phyloP scores from a whole-genome alignment of 2,888 invertebrate species.

The Cenopis cana region DNA sequence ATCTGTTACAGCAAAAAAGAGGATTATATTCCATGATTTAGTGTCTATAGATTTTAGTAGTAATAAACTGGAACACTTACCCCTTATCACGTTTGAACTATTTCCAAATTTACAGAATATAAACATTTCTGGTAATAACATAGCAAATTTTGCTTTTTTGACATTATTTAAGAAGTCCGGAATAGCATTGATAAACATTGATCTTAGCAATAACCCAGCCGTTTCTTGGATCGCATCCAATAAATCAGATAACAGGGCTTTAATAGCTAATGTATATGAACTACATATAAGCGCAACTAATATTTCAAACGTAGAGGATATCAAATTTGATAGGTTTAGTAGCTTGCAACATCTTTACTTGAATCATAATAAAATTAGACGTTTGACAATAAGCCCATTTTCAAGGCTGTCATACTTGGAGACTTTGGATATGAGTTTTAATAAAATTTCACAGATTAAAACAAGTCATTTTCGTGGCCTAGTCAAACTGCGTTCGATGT shows the following conservation, averaged over 20 bases:
- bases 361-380: slow-evolving; percentile 90
- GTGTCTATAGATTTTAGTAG: slow-evolving; percentile 73
- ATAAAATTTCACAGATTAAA: slow-evolving; percentile 92
- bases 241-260: slow-evolving; percentile 66
- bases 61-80: slow-evolving; percentile 70
- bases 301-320: slow-evolving; percentile 83
- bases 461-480: slow-evolving; percentile 93
- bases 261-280: slow-evolving; percentile 75
- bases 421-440: slow-evolving; percentile 92
- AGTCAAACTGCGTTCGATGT: slow-evolving; percentile 89
- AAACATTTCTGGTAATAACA: slow-evolving; percentile 75
- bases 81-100: slow-evolving; percentile 68
- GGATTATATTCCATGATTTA: slow-evolving; percentile 68
- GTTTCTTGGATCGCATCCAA: slow-evolving; percentile 66
- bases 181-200: slow-evolving; percentile 71
- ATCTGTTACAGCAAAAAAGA: slow-evolving; percentile 67
- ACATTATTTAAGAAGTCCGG: slow-evolving; percentile 63
- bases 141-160: slow-evolving; percentile 73
- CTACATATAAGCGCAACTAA: slow-evolving; percentile 76
- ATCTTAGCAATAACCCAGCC: slow-evolving; percentile 76
- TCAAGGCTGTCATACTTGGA: slow-evolving; percentile 89
- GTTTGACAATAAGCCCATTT: slow-evolving; percentile 94
- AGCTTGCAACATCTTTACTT: slow-evolving; percentile 91
- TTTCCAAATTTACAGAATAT: slow-evolving; percentile 78
- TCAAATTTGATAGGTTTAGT: slow-evolving; percentile 91